phyloP scores from a whole-genome alignment of 1,140 invertebrate species.

The Drosophila auraria region DNA sequence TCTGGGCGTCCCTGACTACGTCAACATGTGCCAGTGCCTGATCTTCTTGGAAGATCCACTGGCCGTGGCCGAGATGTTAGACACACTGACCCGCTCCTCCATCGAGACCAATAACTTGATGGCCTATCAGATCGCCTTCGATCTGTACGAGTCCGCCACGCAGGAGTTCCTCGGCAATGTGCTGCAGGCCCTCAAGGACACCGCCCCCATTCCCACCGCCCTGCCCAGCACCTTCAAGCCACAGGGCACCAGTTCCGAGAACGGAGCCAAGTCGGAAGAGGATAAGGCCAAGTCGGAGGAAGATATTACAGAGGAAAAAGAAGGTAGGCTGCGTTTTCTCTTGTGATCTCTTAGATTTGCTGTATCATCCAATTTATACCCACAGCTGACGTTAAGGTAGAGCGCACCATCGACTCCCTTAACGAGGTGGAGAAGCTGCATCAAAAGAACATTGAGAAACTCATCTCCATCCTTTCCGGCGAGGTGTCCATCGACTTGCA shows the following conservation, averaged over 20 bases:
- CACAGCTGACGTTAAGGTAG: conserved; percentile 72
- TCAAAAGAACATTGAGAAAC: conserved; percentile 93
- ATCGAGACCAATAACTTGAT: conserved; percentile 92
- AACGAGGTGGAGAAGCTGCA: conserved; percentile 94
- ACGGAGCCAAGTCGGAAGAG: conserved; percentile 85
- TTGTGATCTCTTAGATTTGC: neutral
- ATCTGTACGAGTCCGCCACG: conserved; percentile 99
- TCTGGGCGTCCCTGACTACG: conserved; percentile 95
- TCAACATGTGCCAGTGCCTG: conserved; percentile 98
- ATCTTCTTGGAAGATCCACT: conserved; percentile 98
- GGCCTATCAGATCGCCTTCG: conserved; percentile 99
- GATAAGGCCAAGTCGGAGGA: conserved; percentile 86
- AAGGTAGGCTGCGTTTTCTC: conserved; percentile 38
- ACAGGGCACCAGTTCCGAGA: conserved; percentile 84
- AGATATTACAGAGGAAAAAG: conserved; percentile 78
- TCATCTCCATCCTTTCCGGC: conserved; percentile 96
- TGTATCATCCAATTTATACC: neutral
- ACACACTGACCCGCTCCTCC: conserved; percentile 93
- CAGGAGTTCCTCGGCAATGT: conserved; percentile 98
- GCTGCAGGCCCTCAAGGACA: conserved; percentile 91
- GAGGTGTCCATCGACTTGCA: conserved; percentile 98
- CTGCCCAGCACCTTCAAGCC: conserved; percentile 90
- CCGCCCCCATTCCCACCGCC: conserved; percentile 93
- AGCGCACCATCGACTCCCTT: conserved; percentile 87
- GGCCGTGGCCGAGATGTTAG: conserved; percentile 95